Base-by-base conservation (phyloP, 1,140 invertebrate species). In the Calliphora vicina region DNA sequence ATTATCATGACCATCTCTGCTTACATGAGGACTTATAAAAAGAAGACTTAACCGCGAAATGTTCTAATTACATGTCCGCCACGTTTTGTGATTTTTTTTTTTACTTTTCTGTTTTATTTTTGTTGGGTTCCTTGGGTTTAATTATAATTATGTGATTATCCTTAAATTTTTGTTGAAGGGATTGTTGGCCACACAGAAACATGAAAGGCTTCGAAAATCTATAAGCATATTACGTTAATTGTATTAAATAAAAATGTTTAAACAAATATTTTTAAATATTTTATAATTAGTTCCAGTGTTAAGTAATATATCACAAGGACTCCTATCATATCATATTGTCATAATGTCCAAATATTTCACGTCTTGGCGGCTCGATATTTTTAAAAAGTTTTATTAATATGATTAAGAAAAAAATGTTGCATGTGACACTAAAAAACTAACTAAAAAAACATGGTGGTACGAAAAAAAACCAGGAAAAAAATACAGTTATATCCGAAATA, bases 101-200 rank as follows among this genome's bases (percentile, higher is more conserved):
- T 71, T 82, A 82, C 23, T 61, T 71, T 45, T 20, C 73, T 23
- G 57, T 50, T n/a, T 43, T 76, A 71, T 35, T 74, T 83, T 80
- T 26, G 67, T 80, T 78, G 61, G 50, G 35, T 67, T 67, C 35
- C 76, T 29, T 74, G 82, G 82, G 29, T 83, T 83, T 83, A 45
- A 83, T 83, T 80, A 83, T 83, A 83, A 83, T 83, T 83, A 80
- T 80, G 50, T 80, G 82, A 83, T 83, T 83, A 83, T 71, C 82
- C 78, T 61, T 71, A 45, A 78, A 78, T 78, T 78, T n/a, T 45
- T 23, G 20, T 78, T 78, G n/a, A 57, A 35, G 35, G 50, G 50
- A 6, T 57, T 57, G 15, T 2, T 17, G 35, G 0, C 12, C 15
- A 67, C 12, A 25, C 1, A 17, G 50, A 6, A 67, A 25, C 61